Percentiles rank a stretch among this genome's conserved stretches.
phyloP scores from a whole-genome alignment of 2,113 vertebrate species.

The Apodemus speciosus region DNA sequence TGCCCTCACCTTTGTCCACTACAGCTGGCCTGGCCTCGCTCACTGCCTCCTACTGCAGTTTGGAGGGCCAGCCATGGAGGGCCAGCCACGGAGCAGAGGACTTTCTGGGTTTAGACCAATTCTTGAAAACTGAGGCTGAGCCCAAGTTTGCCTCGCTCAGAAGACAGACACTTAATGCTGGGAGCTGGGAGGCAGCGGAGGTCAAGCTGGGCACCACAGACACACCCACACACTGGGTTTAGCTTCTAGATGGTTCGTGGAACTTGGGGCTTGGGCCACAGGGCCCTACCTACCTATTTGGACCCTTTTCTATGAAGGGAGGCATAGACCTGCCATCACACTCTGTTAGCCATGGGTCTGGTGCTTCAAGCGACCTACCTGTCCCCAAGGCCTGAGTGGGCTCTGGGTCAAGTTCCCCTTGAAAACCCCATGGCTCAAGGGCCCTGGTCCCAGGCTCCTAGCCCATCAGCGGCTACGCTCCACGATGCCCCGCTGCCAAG shows the following conservation, averaged over 20 bases:
- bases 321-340: background rate
- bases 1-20: background rate
- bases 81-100: background rate
- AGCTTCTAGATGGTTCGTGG: background rate
- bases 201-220: background rate
- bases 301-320: conserved; percentile 23
- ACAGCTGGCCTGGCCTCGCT: background rate
- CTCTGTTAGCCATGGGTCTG: conserved; percentile 55
- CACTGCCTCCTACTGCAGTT: background rate
- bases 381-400: conserved; percentile 71
- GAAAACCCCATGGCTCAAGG: conserved; percentile 65
- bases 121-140: background rate
- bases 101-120: conserved; percentile 21
- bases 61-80: background rate
- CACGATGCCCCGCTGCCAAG: conserved; percentile 65
- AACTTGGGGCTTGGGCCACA: background rate
- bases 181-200: background rate
- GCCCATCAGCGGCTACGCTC: conserved; percentile 62
- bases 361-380: conserved; percentile 76
- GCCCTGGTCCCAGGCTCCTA: conserved; percentile 62
- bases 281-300: background rate
- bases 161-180: background rate
- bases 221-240: background rate
- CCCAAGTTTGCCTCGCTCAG: background rate
- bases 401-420: conserved; percentile 71